Base-by-base conservation (phyloP, 2,797 vertebrate species). In the Crenichthys baileyi region DNA sequence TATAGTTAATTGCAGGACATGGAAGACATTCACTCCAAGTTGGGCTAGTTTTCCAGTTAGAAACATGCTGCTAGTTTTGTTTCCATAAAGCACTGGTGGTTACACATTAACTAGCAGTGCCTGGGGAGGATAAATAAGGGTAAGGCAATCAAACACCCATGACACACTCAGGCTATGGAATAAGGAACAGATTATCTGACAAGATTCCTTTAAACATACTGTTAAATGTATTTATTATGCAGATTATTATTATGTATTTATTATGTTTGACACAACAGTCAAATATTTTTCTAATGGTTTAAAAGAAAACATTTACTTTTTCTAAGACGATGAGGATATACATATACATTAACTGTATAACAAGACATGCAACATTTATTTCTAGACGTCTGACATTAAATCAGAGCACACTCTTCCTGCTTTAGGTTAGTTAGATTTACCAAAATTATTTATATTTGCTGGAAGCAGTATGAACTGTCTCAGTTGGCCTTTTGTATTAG, bases 91-190 rank as follows among this genome's bases (percentile, higher is more conserved):
- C 61, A 41, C 12, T 61, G 26, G 15, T 51, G 72, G 86, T 85
- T 86, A 88, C n/a, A 56, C 67, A 90, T 79, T 84, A 36, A 80
- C 86, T 22, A 72, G 48, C n/a, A 29, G 1, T 70, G 29, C 72
- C 58, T 65, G 63, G 26, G 50, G 18, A 71, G 39, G 75, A 77
- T 76, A 36, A 31, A 71, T 56, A 61, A 73, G 65, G 31, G n/a
- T 56, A 3, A 51, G 44, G 77, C 61, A 77, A 70, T 48, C 68
- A 71, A 60, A 77, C 63, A 70, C 29, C 61, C 53, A 50, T 26
- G 18, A 50, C 46, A 39, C 24, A 68, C 13, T 58, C 26, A n/a
- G 29, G 26, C 46, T 24, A 60, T 58, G 26, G 18, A 44, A 48
- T 16, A 9, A 70, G 7, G 67, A 70, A 70, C 44, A 48, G 44